phyloP scores from a whole-genome alignment of 2,113 vertebrate species.

The Ginglymostoma cirratum region DNA sequence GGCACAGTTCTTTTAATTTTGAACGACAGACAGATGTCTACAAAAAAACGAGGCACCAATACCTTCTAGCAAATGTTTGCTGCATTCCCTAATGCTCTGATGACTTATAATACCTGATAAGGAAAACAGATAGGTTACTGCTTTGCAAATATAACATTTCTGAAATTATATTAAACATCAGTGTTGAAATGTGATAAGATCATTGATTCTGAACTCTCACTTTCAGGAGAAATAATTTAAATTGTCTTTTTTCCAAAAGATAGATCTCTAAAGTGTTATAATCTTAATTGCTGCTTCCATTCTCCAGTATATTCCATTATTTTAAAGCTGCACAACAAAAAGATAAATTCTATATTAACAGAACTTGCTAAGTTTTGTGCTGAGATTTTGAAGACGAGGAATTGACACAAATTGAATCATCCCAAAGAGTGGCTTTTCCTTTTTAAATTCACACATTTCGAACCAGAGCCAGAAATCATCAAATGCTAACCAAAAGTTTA shows the following conservation, averaged over 20 bases:
- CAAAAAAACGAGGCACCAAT: neutral
- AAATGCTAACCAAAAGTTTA: neutral
- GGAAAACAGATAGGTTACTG: neutral
- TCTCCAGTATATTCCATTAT: neutral
- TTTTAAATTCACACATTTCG: neutral
- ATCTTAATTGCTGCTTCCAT: neutral
- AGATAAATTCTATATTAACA: neutral
- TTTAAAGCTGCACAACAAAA: neutral
- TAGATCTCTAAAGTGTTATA: neutral
- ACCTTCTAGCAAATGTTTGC: neutral
- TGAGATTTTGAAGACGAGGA: neutral
- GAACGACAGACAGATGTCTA: neutral
- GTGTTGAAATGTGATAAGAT: neutral
- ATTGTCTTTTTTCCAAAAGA: neutral
- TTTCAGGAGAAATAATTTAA: conserved; percentile 4
- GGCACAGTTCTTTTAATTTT: neutral
- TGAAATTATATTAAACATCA: conserved; percentile 20
- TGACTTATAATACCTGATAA: neutral
- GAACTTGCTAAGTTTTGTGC: neutral
- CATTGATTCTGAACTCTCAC: neutral
- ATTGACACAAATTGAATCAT: neutral
- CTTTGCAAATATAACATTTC: conserved; percentile 21
- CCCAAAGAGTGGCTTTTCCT: neutral
- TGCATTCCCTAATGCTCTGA: neutral
- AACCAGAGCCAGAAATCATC: neutral